These are phyloP conservation scores for Eupeodes latifasciatus DNA, from an alignment of 2,888 invertebrate species.

Conservation along the genomic window DNA sequence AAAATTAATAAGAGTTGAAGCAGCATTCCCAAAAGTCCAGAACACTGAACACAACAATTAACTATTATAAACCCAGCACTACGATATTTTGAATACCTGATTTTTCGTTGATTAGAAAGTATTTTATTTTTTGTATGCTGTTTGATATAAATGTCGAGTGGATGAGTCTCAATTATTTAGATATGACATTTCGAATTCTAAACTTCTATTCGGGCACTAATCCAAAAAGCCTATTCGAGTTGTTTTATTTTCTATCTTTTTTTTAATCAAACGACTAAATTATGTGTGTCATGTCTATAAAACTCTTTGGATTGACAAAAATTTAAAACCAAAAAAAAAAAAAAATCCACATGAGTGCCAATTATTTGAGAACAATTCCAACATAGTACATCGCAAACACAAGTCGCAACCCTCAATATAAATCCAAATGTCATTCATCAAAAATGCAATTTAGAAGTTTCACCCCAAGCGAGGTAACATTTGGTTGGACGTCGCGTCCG, in stretches of 20 bases:
- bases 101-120: background rate
- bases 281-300: conserved; percentile 35
- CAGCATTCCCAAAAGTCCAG: too few relatives aligned
- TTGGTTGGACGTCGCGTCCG: conserved; percentile 2
- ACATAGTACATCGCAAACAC: background rate
- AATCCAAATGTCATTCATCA: conserved; percentile 43
- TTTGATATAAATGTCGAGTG: background rate
- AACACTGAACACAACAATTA: too few relatives aligned
- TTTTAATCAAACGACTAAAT: conserved; percentile 31
- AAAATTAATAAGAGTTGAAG: too few relatives aligned
- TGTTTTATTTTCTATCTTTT: background rate
- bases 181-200: background rate
- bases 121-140: too few relatives aligned
- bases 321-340: background rate
- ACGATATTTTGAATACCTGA: too few relatives aligned
- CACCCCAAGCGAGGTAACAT: conserved; percentile 34
- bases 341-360: conserved; percentile 25
- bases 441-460: conserved; percentile 49
- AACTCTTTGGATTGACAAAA: conserved; percentile 34
- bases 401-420: conserved; percentile 12
- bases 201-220: conserved; percentile 14
- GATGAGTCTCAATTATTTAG: conserved; percentile 1
- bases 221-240: background rate
- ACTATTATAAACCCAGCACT: too few relatives aligned
- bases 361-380: conserved; percentile 28